Percentiles rank a stretch among this genome's conserved stretches.
Evolutionary conservation across 2,888 invertebrate species (phyloP).

Genomic region (Pheosia tremula): DNA sequence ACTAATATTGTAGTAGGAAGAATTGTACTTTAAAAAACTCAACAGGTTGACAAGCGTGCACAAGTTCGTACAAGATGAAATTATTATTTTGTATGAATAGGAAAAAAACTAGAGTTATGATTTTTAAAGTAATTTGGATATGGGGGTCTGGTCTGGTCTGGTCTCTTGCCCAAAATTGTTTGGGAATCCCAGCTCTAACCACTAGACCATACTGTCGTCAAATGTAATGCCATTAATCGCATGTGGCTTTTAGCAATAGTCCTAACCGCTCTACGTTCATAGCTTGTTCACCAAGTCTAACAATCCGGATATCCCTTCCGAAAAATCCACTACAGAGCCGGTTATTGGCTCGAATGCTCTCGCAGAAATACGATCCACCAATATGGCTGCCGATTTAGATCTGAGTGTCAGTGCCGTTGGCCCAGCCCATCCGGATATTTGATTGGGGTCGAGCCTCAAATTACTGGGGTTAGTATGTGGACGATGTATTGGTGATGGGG

Average conservation of each 20-base stretch:
- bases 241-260: not conserved
- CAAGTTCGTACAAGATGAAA: no score
- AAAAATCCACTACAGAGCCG: slow-evolving; percentile 56
- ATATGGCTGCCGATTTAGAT: slow-evolving; percentile 65
- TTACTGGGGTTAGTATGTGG: slow-evolving; percentile 21
- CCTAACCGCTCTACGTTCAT: slow-evolving; percentile 5
- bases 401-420: slow-evolving; percentile 59
- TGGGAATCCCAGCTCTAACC: no score
- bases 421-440: slow-evolving; percentile 51
- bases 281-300: slow-evolving; percentile 18
- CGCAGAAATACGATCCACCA: slow-evolving; percentile 65
- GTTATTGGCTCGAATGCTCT: slow-evolving; percentile 64
- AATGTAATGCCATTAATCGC: no score
- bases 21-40: no score
- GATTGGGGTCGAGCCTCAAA: slow-evolving; percentile 40
- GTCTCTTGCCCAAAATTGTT: no score
- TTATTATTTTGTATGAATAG: no score
- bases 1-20: no score
- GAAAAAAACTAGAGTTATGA: no score
- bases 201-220: no score
- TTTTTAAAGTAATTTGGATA: no score
- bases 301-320: slow-evolving; percentile 53
- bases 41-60: no score
- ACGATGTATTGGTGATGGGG: slow-evolving; percentile 32
- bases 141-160: no score